Evolutionary conservation across 30 jellyfish, hydroid and myxozoan genomes (phyloP).

Genomic region (Cassiopea xamachana): DNA sequence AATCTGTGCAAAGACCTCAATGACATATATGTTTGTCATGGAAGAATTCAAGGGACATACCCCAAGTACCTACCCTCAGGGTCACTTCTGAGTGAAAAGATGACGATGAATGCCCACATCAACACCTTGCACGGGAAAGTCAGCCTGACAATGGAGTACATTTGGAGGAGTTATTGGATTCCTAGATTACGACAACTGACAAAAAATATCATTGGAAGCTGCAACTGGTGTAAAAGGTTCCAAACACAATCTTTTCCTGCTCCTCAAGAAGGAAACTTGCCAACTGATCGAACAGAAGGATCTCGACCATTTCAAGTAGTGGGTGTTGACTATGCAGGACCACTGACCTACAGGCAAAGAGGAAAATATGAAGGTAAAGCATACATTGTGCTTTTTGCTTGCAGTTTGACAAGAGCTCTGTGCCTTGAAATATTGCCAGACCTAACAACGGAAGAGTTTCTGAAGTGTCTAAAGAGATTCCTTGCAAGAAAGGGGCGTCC

Average conservation of each 20-base stretch:
- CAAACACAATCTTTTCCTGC: background rate
- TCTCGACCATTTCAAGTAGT: constrained; percentile 49
- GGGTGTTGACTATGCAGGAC: constrained; percentile 40
- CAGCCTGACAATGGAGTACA: constrained; percentile 30
- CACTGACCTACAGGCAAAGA: constrained; percentile 18
- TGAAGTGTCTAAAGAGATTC: constrained; percentile 48
- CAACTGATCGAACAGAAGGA: constrained; percentile 52
- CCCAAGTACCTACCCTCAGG: constrained; percentile 56
- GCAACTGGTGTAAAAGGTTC: constrained; percentile 53
- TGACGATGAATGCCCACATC: constrained; percentile 27
- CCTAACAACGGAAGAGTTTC: constrained; percentile 56
- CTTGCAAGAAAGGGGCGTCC: constrained; percentile 76
- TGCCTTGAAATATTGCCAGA: constrained; percentile 42
- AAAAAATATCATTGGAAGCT: constrained; percentile 20
- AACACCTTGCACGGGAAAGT: constrained; percentile 56
- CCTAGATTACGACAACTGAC: constrained; percentile 64
- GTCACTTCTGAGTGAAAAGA: constrained; percentile 1
- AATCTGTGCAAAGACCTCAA: constrained; percentile 16
- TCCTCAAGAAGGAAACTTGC: constrained; percentile 46
- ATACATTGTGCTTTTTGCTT: constrained; percentile 62
- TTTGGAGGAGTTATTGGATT: constrained; percentile 39
- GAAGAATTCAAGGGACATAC: constrained; percentile 36
- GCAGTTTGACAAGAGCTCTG: constrained; percentile 80
- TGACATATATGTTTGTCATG: constrained; percentile 18
- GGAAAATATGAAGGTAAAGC: constrained; percentile 41